These are phyloP conservation scores for Acanthopleura granulata DNA, from an alignment of 2,888 invertebrate genomes.

Conservation along the genomic window DNA sequence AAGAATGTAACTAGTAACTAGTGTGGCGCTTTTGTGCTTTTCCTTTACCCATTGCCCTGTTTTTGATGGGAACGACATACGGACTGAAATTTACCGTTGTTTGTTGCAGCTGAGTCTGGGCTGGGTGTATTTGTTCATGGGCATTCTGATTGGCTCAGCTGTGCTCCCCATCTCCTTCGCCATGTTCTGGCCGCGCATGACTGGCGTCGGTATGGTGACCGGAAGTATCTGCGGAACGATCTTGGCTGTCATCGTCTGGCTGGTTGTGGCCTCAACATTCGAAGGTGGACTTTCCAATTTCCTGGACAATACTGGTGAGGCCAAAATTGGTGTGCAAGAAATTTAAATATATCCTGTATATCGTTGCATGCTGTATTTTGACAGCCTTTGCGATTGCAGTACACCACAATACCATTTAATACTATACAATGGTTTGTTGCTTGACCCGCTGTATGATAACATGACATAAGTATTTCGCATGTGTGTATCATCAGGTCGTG, in stretches of 20 bases:
- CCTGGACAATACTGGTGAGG: conserved; percentile 51
- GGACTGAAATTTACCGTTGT: no score
- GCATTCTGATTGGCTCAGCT: conserved; percentile 68
- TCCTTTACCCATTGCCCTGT: no score
- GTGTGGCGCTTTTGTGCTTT: no score
- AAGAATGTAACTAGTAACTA: no score
- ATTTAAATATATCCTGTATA: no score
- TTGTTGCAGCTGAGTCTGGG: conserved; percentile 57
- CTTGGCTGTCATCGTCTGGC: conserved; percentile 64
- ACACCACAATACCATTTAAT: no score
- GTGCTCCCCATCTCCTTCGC: conserved; percentile 66
- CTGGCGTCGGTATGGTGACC: conserved; percentile 60
- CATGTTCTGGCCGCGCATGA: conserved; percentile 67
- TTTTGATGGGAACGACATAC: no score
- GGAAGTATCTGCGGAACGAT: conserved; percentile 63
- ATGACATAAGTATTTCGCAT: not conserved
- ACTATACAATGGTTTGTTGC: no score
- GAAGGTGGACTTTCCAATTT: conserved; percentile 60
- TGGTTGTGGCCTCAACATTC: conserved; percentile 59
- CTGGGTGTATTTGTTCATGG: conserved; percentile 69
- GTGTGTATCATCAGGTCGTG: conserved; percentile 48
- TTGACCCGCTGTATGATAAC: no score
- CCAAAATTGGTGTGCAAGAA: no score
- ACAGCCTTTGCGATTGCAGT: no score
- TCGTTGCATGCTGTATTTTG: no score